These are phyloP conservation scores for Tachina fera DNA, from an alignment of 2,888 invertebrate species.

Conservation along the genomic window DNA sequence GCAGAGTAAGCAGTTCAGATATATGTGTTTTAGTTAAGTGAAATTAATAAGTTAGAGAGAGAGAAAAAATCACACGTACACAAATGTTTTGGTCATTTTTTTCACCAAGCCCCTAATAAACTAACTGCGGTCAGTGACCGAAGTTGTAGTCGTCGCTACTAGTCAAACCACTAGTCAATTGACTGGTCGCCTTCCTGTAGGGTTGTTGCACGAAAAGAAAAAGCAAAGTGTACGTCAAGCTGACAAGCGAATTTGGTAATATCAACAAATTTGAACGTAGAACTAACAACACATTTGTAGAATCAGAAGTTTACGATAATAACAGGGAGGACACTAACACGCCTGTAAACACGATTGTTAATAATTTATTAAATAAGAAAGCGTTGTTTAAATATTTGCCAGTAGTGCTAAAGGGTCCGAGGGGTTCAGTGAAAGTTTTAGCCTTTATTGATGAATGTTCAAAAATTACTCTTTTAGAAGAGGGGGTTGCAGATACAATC, in stretches of 20 bases:
- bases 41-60: too few species aligned
- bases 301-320: background rate
- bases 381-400: constrained; percentile 60
- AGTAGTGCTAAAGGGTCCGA: constrained; percentile 42
- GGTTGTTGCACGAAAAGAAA: constrained; percentile 44
- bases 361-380: constrained; percentile 12
- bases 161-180: too few species aligned
- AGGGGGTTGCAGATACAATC: constrained; percentile 39
- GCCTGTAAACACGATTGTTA: constrained; percentile 27
- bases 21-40: too few species aligned
- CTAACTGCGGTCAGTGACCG: too few species aligned
- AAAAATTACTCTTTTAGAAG: constrained; percentile 53
- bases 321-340: background rate
- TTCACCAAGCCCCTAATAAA: too few species aligned
- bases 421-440: constrained; percentile 17
- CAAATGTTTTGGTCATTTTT: too few species aligned
- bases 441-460: constrained; percentile 52
- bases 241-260: background rate
- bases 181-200: too few species aligned
- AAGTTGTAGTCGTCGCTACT: too few species aligned
- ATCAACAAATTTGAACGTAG: background rate
- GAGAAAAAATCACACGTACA: too few species aligned
- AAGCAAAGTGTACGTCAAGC: constrained; percentile 8
- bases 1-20: too few species aligned
- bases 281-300: background rate